These are phyloP conservation scores for Antrozous pallidus DNA, from an alignment of 2,797 vertebrate species.

Conservation along the genomic window DNA sequence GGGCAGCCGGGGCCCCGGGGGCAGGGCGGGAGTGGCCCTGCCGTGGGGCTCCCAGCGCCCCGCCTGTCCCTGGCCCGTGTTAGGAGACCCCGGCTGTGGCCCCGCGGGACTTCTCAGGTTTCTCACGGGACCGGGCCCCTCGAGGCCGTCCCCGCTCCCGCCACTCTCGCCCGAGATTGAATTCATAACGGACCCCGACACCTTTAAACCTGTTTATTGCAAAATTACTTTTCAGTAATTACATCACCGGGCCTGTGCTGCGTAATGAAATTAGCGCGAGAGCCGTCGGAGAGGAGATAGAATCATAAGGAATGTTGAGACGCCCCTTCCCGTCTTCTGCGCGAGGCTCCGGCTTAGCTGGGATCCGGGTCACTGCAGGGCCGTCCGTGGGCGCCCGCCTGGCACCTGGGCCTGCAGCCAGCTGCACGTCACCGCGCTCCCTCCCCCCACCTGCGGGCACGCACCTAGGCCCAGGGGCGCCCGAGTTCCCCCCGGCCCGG, in stretches of 20 bases:
- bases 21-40: accelerated
- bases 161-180: constrained; percentile 83
- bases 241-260: constrained; percentile 85
- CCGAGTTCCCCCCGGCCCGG: too few species aligned
- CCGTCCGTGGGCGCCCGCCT: too few species aligned
- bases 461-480: neutral
- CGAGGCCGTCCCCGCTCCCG: constrained; percentile 65
- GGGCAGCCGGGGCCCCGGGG: accelerated
- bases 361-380: too few species aligned
- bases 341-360: constrained; percentile 79
- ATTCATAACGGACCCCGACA: constrained; percentile 84
- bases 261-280: constrained; percentile 87
- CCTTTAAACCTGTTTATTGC: constrained; percentile 89
- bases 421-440: too few species aligned
- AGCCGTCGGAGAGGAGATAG: constrained; percentile 86
- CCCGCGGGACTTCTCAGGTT: constrained; percentile 74
- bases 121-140: constrained; percentile 56
- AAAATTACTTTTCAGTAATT: constrained; percentile 89
- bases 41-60: neutral
- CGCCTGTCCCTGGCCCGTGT: constrained; percentile 69
- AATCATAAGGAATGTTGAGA: constrained; percentile 88
- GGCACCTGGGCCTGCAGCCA: neutral
- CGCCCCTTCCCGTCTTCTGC: constrained; percentile 79
- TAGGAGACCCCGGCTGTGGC: constrained; percentile 69
- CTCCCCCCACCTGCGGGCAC: neutral